A percentile compares a stretch with the other conserved stretches of the same genome.
These are phyloP conservation scores for Alca torda DNA, from an alignment of 2,797 vertebrate species.

Conservation along the genomic window DNA sequence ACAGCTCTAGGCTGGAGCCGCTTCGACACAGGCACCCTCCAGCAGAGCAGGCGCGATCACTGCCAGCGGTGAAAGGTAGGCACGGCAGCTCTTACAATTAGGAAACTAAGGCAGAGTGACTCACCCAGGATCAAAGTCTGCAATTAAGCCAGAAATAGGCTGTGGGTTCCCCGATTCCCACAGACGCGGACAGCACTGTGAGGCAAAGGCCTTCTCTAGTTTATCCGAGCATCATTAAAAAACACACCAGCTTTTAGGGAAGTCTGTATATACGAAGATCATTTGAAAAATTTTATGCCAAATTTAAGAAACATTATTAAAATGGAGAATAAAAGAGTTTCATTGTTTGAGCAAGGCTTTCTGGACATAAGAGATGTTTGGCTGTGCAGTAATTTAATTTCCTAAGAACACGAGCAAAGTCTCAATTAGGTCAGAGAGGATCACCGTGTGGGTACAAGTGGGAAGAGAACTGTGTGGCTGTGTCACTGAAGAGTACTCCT, in stretches of 20 bases:
- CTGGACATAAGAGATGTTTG: neutral
- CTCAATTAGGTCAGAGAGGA: constrained; percentile 9
- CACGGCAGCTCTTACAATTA: neutral
- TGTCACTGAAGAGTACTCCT: neutral
- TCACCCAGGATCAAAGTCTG: neutral
- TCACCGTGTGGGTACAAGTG: neutral
- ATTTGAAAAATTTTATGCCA: neutral
- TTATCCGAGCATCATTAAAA: neutral
- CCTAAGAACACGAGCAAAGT: neutral
- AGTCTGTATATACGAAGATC: neutral
- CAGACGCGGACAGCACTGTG: neutral
- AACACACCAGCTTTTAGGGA: neutral
- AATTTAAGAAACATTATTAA: neutral
- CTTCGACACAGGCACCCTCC: neutral
- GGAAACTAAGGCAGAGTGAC: neutral
- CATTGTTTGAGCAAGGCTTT: neutral
- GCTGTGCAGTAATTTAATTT: constrained; percentile 21
- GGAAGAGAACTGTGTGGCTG: neutral
- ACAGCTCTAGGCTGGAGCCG: neutral
- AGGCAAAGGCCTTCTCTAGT: neutral
- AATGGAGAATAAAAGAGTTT: neutral
- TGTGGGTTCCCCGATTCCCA: neutral
- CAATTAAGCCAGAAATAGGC: neutral
- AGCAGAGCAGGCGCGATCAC: neutral
- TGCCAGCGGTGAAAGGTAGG: neutral